Evolutionary conservation across 1,140 invertebrate genomes (phyloP).

Genomic region (Neocloeon triangulifer): DNA sequence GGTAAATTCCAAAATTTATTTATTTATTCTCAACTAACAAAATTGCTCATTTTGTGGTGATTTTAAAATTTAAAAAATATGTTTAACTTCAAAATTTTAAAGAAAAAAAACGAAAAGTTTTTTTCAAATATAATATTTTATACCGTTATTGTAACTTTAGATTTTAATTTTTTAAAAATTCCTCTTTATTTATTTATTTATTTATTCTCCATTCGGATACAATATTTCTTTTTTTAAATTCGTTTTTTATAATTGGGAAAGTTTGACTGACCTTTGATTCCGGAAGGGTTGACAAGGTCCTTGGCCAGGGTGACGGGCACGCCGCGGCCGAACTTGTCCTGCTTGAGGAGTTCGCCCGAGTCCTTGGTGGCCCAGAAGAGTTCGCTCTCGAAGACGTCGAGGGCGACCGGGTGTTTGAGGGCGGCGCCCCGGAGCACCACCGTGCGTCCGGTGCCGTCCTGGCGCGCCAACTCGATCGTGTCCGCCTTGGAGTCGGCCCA

Average conservation of each 20-base stretch:
- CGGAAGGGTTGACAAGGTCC: constrained; percentile 60
- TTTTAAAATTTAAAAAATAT: no score
- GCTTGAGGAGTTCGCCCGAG: constrained; percentile 56
- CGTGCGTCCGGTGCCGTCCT: constrained; percentile 57
- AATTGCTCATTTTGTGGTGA: no score
- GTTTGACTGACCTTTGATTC: constrained; percentile 42
- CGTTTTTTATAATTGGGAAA: no score
- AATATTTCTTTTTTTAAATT: constrained; percentile 3
- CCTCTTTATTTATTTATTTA: not conserved
- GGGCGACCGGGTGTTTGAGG: constrained; percentile 54
- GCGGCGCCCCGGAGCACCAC: constrained; percentile 42
- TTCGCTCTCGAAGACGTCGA: constrained; percentile 83
- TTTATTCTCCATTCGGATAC: not conserved
- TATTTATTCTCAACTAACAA: no score
- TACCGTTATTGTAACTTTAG: not conserved
- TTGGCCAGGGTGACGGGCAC: constrained; percentile 60
- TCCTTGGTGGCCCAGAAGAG: constrained; percentile 75
- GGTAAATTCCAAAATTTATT: no score
- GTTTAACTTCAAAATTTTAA: constrained; percentile 6
- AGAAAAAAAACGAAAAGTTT: no score
- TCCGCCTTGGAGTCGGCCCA: constrained; percentile 92
- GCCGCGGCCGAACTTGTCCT: constrained; percentile 90
- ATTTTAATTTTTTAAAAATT: not conserved
- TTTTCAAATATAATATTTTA: constrained; percentile 4
- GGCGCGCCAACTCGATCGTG: constrained; percentile 70